These are phyloP conservation scores for Phataginus tricuspis DNA, from an alignment of 2,797 vertebrate species.

Conservation along the genomic window DNA sequence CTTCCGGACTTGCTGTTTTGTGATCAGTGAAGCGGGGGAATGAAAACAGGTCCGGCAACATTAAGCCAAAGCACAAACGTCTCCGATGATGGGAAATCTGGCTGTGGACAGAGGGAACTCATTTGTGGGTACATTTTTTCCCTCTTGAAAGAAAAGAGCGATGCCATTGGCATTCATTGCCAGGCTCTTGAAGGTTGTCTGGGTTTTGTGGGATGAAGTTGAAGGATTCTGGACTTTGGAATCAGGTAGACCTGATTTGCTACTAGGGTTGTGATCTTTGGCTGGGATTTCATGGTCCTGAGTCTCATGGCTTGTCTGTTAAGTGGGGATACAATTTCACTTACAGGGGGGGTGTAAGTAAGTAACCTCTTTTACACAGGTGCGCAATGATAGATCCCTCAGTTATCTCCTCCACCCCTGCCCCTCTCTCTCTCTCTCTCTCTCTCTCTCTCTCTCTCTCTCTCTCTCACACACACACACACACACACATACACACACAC, in stretches of 20 bases:
- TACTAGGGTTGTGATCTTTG: background rate
- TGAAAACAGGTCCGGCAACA: background rate
- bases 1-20: background rate
- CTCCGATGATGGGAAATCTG: background rate
- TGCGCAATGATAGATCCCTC: background rate
- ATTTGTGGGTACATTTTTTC: background rate
- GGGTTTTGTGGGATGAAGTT: background rate
- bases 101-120: background rate
- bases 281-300: background rate
- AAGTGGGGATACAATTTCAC: background rate
- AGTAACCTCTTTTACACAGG: background rate
- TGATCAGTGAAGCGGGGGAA: background rate
- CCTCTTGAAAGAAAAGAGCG: background rate
- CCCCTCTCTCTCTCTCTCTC: background rate
- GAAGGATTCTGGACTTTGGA: background rate
- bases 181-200: background rate
- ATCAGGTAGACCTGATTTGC: background rate
- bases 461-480: background rate
- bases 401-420: no score
- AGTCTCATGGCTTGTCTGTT: background rate
- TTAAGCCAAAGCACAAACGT: background rate
- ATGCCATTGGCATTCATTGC: background rate
- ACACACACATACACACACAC: fast-evolving
- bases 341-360: background rate
- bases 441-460: no score